Base-by-base conservation (phyloP, 2,797 vertebrate genomes). In the Carcharodon carcharias region DNA sequence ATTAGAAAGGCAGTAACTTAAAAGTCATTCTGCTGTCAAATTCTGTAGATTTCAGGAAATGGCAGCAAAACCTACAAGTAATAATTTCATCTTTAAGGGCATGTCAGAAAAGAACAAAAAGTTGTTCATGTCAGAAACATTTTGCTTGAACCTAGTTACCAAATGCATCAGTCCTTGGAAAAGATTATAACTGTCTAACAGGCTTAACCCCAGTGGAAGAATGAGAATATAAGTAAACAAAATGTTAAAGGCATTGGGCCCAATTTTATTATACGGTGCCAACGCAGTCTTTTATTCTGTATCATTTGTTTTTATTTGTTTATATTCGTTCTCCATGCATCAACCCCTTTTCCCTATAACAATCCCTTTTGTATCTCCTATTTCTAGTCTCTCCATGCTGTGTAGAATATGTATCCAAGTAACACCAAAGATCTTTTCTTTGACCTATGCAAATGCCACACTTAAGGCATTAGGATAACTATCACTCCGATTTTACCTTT, bases 221-320 rank as follows among this genome's bases (percentile, higher is more conserved):
- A 28, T 56, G 54, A 28, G 50, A 56, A 56, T 54, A 54, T 28
- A 95, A 95, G 95, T 69, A 95, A 95, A 95, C n/a, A 95, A 95
- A 95, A 77, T 95, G 45, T 54, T 65, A 93, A 93, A 93, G 91
- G 63, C 91, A 65, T 93, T 95, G 94, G 94, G 69, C 67, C 94
- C 94, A 95, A 95, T 54, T 73, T 73, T 95, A 77, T 56, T 18
- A 9, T 56, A 58, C 58, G 63, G 63, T 67, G n/a, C 61, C 91
- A 93, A 65, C n/a, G 61, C 16, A 93, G 21, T 89, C 11, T 89
- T 14, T 89, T 61, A 58, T 89, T 89, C 56, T 31, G 54, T 8
- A 40, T 40, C 21, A 91, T 16, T 58, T 11, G 1, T 61, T 88
- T n/a, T n/a, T 21, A 4, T 67, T 63, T 45, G 88, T 61, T 61